Percentiles rank a stretch among this genome's conserved stretches.
Evolutionary conservation across 2,113 vertebrate genomes (phyloP).

Genomic region (Agelaius tricolor): DNA sequence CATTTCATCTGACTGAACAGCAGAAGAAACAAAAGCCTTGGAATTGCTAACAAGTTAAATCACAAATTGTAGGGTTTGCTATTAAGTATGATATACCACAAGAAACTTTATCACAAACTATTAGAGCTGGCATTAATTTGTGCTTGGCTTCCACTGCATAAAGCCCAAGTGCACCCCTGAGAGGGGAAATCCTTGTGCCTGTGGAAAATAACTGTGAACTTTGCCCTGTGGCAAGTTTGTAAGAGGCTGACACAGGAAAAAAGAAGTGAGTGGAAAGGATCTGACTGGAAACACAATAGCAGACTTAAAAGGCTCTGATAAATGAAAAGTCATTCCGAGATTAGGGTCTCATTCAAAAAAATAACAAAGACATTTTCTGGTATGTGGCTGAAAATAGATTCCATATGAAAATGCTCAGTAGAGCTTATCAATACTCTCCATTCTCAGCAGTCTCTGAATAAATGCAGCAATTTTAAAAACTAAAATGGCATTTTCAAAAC

Average conservation of each 20-base stretch:
- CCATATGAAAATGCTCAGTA: conserved; percentile 35
- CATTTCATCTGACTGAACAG: conserved; percentile 9
- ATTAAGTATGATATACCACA: background rate
- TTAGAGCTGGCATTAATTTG: conserved; percentile 7
- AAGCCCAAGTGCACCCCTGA: conserved; percentile 28
- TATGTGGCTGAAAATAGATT: conserved; percentile 58
- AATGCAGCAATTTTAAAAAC: background rate
- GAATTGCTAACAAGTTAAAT: conserved; percentile 1
- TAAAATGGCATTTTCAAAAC: background rate
- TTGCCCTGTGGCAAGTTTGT: background rate
- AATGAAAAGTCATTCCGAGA: conserved; percentile 61
- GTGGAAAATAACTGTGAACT: conserved; percentile 38
- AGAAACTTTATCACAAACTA: background rate
- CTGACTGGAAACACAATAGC: conserved; percentile 50
- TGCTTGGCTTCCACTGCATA: background rate
- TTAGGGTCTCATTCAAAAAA: conserved; percentile 54
- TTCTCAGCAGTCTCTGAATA: background rate
- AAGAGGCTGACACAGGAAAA: conserved; percentile 46
- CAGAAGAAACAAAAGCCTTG: background rate
- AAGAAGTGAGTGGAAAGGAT: conserved; percentile 40
- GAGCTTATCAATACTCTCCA: conserved; percentile 22
- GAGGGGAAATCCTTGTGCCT: conserved; percentile 23
- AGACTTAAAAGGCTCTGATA: conserved; percentile 56
- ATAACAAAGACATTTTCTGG: conserved; percentile 52
- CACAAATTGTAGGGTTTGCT: background rate